Evolutionary conservation across 2,888 invertebrate species (phyloP).

Genomic region (Andrena minutula): DNA sequence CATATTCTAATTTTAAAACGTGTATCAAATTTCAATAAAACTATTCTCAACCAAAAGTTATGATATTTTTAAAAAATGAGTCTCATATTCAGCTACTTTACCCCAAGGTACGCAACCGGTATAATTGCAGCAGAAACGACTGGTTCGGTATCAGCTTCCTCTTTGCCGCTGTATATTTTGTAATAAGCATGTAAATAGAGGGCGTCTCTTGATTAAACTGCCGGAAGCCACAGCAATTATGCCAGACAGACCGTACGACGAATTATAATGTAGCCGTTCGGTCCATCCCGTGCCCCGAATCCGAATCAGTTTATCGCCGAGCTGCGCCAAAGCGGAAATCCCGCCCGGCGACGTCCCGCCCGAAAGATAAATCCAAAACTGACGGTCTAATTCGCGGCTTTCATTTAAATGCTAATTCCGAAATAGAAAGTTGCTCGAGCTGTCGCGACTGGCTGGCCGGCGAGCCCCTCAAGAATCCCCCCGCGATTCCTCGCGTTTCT

Average conservation of each 20-base stretch:
- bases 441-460: background rate
- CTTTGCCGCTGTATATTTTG: background rate
- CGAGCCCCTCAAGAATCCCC: background rate
- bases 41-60: no score
- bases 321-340: slow-evolving; percentile 32
- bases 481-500: slow-evolving; percentile 6
- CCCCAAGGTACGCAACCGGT: no score
- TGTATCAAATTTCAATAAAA: no score
- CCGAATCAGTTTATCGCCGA: slow-evolving; percentile 50
- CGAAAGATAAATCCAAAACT: slow-evolving; percentile 56
- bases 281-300: slow-evolving; percentile 48
- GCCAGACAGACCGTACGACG: slow-evolving; percentile 1
- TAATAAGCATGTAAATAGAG: slow-evolving; percentile 37
- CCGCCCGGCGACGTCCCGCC: slow-evolving; percentile 8
- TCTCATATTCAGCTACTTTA: no score
- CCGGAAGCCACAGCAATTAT: slow-evolving; percentile 29
- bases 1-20: no score
- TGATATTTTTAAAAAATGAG: no score
- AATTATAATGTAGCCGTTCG: slow-evolving; percentile 51
- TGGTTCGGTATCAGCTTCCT: no score
- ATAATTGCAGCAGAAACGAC: no score
- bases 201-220: slow-evolving; percentile 41
- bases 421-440: slow-evolving; percentile 33
- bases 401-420: slow-evolving; percentile 59
- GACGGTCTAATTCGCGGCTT: slow-evolving; percentile 51